Evolutionary conservation across 2,888 invertebrate genomes (phyloP).

Genomic region (Rhorus exstirpatorius): DNA sequence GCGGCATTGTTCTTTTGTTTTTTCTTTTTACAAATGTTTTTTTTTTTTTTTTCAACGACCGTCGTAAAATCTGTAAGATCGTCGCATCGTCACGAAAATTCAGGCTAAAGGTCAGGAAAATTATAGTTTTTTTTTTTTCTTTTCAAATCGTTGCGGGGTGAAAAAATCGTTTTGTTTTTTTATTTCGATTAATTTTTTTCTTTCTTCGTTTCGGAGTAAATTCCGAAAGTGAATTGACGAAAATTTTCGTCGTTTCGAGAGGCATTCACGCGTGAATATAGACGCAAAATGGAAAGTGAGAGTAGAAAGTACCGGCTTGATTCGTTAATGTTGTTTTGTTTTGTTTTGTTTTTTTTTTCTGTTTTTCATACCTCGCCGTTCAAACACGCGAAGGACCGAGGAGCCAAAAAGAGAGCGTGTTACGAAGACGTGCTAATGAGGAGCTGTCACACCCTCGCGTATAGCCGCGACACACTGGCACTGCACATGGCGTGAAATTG

Average conservation of each 20-base stretch:
- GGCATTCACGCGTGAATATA: constrained; percentile 13
- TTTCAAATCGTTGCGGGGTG: no score
- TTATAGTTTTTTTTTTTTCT: no score
- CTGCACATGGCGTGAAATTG: background rate
- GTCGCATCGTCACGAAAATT: constrained; percentile 31
- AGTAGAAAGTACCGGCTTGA: constrained; percentile 61
- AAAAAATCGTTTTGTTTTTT: background rate
- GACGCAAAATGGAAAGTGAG: constrained; percentile 62
- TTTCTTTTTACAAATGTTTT: constrained; percentile 9
- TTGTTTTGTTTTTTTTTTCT: background rate
- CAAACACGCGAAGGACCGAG: constrained; percentile 58
- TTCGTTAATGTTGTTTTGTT: constrained; percentile 14
- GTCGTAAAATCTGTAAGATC: constrained; percentile 41
- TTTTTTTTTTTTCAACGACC: background rate
- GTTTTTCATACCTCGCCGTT: constrained; percentile 41
- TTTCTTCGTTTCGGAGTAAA: constrained; percentile 35
- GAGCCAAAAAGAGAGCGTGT: constrained; percentile 51
- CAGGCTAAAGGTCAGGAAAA: no score
- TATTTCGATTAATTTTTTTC: constrained; percentile 39
- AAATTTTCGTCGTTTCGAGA: constrained; percentile 15
- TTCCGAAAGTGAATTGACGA: constrained; percentile 3
- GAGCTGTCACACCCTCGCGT: constrained; percentile 75
- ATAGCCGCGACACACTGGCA: constrained; percentile 53
- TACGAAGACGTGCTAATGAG: constrained; percentile 17
- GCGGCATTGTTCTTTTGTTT: constrained; percentile 74